phyloP scores from a whole-genome alignment of 2,888 invertebrate species.

The Microctonus hyperodae region DNA sequence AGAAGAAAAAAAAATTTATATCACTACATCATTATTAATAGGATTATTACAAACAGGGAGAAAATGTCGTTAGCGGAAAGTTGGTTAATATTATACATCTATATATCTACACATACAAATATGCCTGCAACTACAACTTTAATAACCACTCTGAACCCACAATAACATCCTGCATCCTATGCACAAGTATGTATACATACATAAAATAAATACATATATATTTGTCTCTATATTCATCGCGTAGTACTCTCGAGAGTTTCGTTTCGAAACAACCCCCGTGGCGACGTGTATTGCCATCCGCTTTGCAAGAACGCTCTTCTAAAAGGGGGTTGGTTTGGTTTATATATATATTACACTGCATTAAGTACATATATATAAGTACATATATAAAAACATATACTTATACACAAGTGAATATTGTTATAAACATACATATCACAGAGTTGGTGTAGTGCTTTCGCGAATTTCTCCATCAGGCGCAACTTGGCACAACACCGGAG shows the following conservation, averaged over 20 bases:
- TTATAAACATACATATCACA: too few species aligned
- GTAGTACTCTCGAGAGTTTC: not conserved
- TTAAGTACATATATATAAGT: not conserved
- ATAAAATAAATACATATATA: not conserved
- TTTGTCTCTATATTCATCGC: not conserved
- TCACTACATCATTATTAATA: too few species aligned
- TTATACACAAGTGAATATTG: too few species aligned
- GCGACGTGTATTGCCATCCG: not conserved
- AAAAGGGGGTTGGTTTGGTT: not conserved
- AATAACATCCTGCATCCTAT: constrained; percentile 11
- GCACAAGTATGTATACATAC: constrained; percentile 23
- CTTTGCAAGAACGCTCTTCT: not conserved
- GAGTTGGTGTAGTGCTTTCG: constrained; percentile 21
- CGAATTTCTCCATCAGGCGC: constrained; percentile 45
- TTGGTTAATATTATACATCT: too few species aligned
- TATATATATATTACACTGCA: not conserved
- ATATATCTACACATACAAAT: not conserved
- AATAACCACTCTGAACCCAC: constrained; percentile 47
- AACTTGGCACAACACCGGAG: constrained; percentile 61
- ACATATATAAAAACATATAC: too few species aligned
- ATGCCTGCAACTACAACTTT: constrained; percentile 45
- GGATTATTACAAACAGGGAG: too few species aligned
- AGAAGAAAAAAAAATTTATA: too few species aligned
- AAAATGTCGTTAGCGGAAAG: too few species aligned
- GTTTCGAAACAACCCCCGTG: not conserved